These are phyloP conservation scores for Porphyrio hochstetteri DNA, from an alignment of 2,113 vertebrate species.

Conservation along the genomic window DNA sequence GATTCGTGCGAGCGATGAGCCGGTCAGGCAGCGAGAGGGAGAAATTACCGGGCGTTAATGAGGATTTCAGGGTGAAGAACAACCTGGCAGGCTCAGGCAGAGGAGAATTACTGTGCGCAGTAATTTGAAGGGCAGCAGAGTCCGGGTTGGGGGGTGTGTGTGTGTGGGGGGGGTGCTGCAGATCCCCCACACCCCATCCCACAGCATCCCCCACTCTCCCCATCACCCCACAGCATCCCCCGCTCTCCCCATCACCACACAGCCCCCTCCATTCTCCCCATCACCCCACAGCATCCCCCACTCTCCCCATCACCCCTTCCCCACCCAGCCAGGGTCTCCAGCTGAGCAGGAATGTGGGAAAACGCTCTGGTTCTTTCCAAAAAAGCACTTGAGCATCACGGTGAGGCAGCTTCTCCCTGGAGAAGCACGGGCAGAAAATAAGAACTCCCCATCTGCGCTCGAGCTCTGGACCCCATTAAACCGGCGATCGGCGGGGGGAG, in stretches of 20 bases:
- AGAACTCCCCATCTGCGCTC: neutral
- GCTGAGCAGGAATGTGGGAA: fast-evolving
- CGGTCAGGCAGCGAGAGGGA: neutral
- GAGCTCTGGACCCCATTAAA: constrained; percentile 8
- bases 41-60: neutral
- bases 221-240: neutral
- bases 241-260: fast-evolving
- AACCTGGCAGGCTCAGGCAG: neutral
- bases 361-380: fast-evolving
- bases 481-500: neutral
- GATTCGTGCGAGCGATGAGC: neutral
- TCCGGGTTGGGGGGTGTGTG: neutral
- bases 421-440: neutral
- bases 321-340: fast-evolving
- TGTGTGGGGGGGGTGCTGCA: neutral
- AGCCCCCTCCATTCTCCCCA: fast-evolving
- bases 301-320: neutral
- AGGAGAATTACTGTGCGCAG: neutral
- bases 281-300: neutral
- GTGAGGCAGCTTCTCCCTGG: neutral
- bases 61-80: neutral
- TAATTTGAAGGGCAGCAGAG: neutral
- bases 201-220: fast-evolving
- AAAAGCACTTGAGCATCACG: neutral
- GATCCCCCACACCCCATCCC: neutral